Conservation (phyloP, 2,888 invertebrate genomes). For the Entomobrya multifasciata region DNA sequence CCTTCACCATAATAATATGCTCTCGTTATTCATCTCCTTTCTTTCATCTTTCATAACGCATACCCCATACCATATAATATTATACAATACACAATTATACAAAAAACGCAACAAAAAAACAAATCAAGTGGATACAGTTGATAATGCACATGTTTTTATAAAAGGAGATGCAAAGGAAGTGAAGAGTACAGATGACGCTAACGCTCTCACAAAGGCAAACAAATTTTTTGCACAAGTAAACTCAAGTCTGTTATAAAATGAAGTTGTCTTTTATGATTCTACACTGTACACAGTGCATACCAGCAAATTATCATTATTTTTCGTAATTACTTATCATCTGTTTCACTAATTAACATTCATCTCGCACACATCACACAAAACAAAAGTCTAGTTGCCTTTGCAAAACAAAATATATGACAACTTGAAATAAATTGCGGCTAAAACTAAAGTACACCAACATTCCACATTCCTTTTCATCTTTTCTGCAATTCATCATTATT, state of each 20-base stretch:
- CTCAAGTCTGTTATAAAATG: background rate
- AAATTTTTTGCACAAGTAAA: background rate
- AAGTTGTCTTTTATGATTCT: background rate
- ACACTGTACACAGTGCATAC: background rate
- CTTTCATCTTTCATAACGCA: background rate
- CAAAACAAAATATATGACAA: background rate
- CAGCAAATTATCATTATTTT: background rate
- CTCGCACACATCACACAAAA: constrained; percentile 9
- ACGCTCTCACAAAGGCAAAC: background rate
- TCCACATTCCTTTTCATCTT: constrained; percentile 1
- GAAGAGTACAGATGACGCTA: constrained; percentile 5
- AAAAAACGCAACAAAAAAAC: background rate
- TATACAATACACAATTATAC: no score
- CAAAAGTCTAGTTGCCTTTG: background rate
- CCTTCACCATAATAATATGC: background rate
- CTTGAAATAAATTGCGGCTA: constrained; percentile 14
- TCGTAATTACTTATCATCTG: constrained; percentile 9
- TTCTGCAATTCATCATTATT: background rate
- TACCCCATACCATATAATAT: no score
- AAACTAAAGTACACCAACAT: background rate
- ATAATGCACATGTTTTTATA: no score
- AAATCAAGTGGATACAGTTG: constrained; percentile 36
- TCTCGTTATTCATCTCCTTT: constrained; percentile 26
- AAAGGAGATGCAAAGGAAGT: background rate
- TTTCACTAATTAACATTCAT: constrained; percentile 62